Percentiles rank a stretch among this genome's conserved stretches.
Evolutionary conservation across 2,888 invertebrate species (phyloP).

Genomic region (Drosophila parthenogenetica): DNA sequence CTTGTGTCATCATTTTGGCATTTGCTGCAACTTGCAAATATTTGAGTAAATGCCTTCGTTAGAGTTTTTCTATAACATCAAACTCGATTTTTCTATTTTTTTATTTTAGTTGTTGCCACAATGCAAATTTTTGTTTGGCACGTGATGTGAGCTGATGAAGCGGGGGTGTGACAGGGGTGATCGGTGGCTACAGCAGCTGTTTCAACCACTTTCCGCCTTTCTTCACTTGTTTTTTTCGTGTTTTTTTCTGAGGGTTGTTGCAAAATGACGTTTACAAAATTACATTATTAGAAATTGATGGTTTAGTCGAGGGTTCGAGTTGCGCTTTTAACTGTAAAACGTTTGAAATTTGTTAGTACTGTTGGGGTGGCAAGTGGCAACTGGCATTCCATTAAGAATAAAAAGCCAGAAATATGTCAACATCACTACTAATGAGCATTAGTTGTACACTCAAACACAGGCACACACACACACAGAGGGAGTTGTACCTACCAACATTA

Average conservation of each 20-base stretch:
- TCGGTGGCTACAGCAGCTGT: conserved; percentile 35
- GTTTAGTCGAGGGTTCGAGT: conserved; percentile 45
- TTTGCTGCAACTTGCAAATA: conserved; percentile 76
- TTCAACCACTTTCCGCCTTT: conserved; percentile 49
- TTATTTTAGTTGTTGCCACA: conserved; percentile 35
- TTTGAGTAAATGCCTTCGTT: conserved; percentile 75
- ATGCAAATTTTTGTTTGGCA: conserved; percentile 66
- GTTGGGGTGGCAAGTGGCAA: conserved; percentile 18
- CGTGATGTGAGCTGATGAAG: conserved; percentile 61
- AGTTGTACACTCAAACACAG: conserved; percentile 14
- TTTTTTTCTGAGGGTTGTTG: conserved; percentile 36
- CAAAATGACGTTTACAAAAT: conserved; percentile 79
- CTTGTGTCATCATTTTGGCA: conserved; percentile 67
- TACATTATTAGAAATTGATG: conserved; percentile 82
- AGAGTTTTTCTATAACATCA: conserved; percentile 24
- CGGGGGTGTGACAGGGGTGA: background rate
- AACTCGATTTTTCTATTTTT: conserved; percentile 1
- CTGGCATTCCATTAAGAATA: conserved; percentile 53
- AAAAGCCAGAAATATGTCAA: conserved; percentile 52
- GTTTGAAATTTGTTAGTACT: conserved; percentile 34
- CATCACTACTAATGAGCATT: conserved; percentile 54
- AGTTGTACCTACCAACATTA: conserved; percentile 29
- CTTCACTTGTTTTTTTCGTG: conserved; percentile 7
- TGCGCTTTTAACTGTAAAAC: conserved; percentile 45
- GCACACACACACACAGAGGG: background rate